Base-by-base conservation (phyloP, 2,113 vertebrate genomes). In the Capra hircus region DNA sequence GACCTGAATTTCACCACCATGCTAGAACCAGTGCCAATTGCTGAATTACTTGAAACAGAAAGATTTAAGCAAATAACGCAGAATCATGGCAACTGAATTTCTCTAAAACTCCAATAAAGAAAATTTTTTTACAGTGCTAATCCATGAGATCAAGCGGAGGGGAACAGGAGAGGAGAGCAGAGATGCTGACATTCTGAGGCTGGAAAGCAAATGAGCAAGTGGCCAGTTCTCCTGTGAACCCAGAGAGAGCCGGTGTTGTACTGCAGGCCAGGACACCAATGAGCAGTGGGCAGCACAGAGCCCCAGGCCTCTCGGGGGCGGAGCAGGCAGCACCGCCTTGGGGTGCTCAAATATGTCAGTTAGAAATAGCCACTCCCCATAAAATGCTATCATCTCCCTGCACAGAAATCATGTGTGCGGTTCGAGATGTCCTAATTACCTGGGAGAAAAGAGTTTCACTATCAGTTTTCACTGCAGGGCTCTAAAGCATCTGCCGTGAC, bases 1-100 rank as follows among this genome's bases (percentile, higher is more conserved):
- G 93, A 95, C 74, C 92, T 95, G 52, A 92, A 94, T 97, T 96
- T 97, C 88, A 97, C 53, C 16, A 74, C 43, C 40, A 55, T 7
- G 62, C 25, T 3, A 90, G 89, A 90, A 36, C 21, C 1, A 59
- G 27, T 2, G 94, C 78, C 91, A 92, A 86, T 2, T 60, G 92
- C 6, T 77, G 67, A 96, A 83, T 84, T 81, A 71, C 30, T 53
- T 40, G 71, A 40, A 82, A 82, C 3, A 60, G 27, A 80, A 82
- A 81, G 80, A 45, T 50, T 55, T 12, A 87, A n/a, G 57, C 78
- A 57, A 28, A 40, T 9, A 77, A 88, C 9, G 53, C 45, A 71
- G 67, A 82, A 80, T 15, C 11, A 30, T 2, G 28, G 33, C 48
- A 23, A 13, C 1, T 50, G 60, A 62, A 36, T 30, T 48, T 28